Conservation (phyloP, 2,113 vertebrate genomes). For the Seriola aureovittata region DNA sequence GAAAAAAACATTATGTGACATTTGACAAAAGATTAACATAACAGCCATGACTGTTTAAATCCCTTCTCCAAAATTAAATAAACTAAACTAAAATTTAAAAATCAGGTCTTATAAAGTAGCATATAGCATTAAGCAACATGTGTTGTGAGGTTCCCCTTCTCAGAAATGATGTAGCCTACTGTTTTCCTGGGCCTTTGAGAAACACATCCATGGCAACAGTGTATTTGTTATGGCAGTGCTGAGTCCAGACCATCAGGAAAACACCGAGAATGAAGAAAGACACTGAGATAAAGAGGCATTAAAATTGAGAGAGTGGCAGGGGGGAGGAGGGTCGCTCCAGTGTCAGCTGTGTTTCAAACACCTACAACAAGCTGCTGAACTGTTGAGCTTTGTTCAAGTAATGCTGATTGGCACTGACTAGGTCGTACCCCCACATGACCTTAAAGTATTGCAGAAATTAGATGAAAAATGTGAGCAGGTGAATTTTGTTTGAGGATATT, state of each 20-base stretch:
- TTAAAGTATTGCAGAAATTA: not conserved
- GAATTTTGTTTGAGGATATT: slow-evolving; percentile 1
- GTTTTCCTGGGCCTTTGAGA: slow-evolving; percentile 51
- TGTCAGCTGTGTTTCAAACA: slow-evolving; percentile 43
- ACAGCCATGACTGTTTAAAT: not conserved
- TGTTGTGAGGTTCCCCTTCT: slow-evolving; percentile 43
- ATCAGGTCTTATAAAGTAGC: not conserved
- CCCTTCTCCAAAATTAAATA: not conserved
- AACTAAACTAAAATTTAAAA: not conserved
- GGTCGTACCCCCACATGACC: not conserved
- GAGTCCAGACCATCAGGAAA: slow-evolving; percentile 45
- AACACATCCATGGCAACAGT: slow-evolving; percentile 58
- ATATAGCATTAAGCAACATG: slow-evolving; percentile 52
- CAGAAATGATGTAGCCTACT: slow-evolving; percentile 53
- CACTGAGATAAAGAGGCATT: slow-evolving; percentile 1
- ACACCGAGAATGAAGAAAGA: slow-evolving; percentile 12
- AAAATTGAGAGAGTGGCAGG: slow-evolving; percentile 5
- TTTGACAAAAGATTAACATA: not conserved
- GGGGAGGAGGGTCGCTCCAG: slow-evolving; percentile 11
- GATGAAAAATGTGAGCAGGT: slow-evolving; percentile 5
- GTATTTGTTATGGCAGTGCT: slow-evolving; percentile 67
- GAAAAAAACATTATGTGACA: not conserved
- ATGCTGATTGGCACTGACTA: slow-evolving; percentile 1
- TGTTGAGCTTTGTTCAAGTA: not conserved
- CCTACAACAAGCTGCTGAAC: slow-evolving; percentile 21